phyloP scores from a whole-genome alignment of 2,888 invertebrate genomes.

The Hemaris fuciformis region DNA sequence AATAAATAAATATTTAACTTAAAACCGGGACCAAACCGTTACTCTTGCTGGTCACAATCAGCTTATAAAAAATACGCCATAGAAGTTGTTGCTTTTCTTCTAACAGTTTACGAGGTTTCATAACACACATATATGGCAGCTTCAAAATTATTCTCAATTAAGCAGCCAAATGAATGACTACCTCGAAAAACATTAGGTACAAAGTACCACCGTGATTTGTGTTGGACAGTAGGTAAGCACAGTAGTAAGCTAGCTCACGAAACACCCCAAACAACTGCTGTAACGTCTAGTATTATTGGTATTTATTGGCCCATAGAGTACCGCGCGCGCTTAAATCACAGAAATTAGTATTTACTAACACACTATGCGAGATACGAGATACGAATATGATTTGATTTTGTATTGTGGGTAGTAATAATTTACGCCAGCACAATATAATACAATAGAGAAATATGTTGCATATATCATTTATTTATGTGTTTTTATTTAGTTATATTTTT shows the following conservation, averaged over 20 bases:
- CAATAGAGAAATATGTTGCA: too few species aligned
- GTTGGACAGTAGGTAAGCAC: neutral
- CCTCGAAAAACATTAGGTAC: neutral
- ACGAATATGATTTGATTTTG: neutral
- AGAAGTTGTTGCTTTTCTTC: too few species aligned
- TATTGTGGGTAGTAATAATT: neutral
- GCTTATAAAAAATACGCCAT: too few species aligned
- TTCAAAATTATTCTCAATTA: neutral
- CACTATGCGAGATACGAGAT: neutral
- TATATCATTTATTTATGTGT: too few species aligned
- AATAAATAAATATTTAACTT: too few species aligned
- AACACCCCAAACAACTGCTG: neutral
- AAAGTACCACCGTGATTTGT: neutral
- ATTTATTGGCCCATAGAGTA: conserved; percentile 10
- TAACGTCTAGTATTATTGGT: conserved; percentile 5
- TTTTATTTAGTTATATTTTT: too few species aligned
- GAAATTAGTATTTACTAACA: conserved; percentile 8
- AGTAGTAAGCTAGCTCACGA: neutral
- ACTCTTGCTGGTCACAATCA: too few species aligned
- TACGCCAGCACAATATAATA: too few species aligned
- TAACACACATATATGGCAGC: neutral
- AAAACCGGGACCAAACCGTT: too few species aligned
- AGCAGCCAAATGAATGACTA: neutral
- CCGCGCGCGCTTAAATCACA: neutral
- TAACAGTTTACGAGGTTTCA: neutral